Conservation (phyloP, 2,113 vertebrate species). For the Gymnorhina tibicen region DNA sequence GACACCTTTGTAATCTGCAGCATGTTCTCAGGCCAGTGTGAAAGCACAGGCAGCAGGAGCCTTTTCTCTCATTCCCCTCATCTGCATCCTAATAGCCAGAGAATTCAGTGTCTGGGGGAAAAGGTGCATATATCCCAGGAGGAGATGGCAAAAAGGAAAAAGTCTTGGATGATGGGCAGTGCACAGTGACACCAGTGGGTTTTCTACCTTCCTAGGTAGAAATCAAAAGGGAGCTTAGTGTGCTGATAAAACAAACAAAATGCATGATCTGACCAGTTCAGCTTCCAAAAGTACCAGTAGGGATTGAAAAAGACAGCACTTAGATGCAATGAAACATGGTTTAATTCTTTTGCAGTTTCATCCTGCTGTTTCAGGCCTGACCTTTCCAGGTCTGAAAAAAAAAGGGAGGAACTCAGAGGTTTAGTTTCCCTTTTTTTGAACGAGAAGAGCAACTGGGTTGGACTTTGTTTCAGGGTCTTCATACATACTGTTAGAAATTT, state of each 20-base stretch:
- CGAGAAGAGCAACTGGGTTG: not conserved
- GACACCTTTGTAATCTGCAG: not conserved
- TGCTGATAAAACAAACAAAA: not conserved
- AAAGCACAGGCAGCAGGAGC: not conserved
- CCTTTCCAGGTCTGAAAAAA: not conserved
- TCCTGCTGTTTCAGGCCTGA: not conserved
- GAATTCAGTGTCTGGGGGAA: not conserved
- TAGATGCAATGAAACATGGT: not conserved
- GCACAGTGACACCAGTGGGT: not conserved
- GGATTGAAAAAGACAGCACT: not conserved
- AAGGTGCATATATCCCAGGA: rapidly evolving
- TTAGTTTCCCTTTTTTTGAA: not conserved
- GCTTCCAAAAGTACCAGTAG: not conserved
- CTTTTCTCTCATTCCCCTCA: not conserved
- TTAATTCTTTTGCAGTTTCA: not conserved
- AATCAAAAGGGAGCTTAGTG: not conserved
- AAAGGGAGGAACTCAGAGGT: not conserved
- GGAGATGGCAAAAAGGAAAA: not conserved
- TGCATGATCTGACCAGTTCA: not conserved
- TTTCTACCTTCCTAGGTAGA: not conserved
- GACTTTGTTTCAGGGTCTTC: not conserved
- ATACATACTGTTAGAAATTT: not conserved
- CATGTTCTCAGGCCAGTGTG: not conserved
- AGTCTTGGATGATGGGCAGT: not conserved
- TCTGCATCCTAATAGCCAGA: not conserved